Evolutionary conservation across 2,797 vertebrate genomes (phyloP), one percentile per base, ranked within the genome.

Genomic region (Poeciliopsis paucimaculata): DNA sequence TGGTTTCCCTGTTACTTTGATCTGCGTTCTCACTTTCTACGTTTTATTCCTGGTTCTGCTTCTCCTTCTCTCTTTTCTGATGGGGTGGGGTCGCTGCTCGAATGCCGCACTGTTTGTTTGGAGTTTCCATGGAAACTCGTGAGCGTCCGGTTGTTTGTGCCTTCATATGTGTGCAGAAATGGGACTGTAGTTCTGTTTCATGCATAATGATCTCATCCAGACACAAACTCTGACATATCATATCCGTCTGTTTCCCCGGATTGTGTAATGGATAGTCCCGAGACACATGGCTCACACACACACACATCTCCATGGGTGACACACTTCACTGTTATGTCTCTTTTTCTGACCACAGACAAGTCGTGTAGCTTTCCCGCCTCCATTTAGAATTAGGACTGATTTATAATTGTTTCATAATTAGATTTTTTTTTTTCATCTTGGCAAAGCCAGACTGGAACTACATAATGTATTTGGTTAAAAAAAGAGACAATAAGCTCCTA

Each of bases 31-130:
- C 23, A 0, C 76, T 82, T 82, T 79, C 79, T 36, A 23, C 78
- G 73, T 77, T 75, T 76, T 57, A 62, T 70, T 71, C 81, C 76
- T 80, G 45, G 82, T 90, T 85, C 76, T 75, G 51, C 76, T 39
- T 84, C 41, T 3, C 80, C 77, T 83, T 45, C 31, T 75, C 66
- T 84, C 20, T 83, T 84, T 66, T 80, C 82, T 84, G 78, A 46
- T 9, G 64, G 91, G 90, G 88, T 77, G 84, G 88, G 91, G 86
- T 88, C 91, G 87, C 73, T 75, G 64, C 84, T 83, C 84, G 77
- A 80, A 36, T 43, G 8, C 72, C 46, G 8, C 72, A 79, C 77
- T 95, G 93, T 95, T 95, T 95, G 94, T 94, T 94, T 94, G 87
- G 80, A 64, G 90, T 95, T 88, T 80, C 93, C 34, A 89, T 91